Percentiles rank a stretch among this genome's conserved stretches.
These are phyloP conservation scores for Macaca fascicularis DNA, from an alignment of 2,113 vertebrate genomes.

Conservation along the genomic window T2T-MFA8v1.1 NC_088388.1:117275001-117275500, in stretches of 20 bases:
- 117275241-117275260: not conserved
- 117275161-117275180: not conserved
- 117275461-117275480: not conserved
- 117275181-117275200: not conserved
- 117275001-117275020: too few species aligned
- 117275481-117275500: not conserved
- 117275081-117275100: not conserved
- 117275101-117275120: not conserved
- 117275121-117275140: not conserved
- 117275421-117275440: not conserved
- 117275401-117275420: not conserved
- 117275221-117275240: not conserved
- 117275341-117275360: not conserved
- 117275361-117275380: not conserved
- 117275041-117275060: not conserved
- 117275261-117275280: not conserved
- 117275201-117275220: conserved; percentile 14
- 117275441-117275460: not conserved
- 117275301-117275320: rapidly evolving
- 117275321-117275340: rapidly evolving
- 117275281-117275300: not conserved
- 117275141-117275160: not conserved
- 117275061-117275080: not conserved
- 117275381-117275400: not conserved
- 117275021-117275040: not conserved